Evolutionary conservation across 2,113 vertebrate species (phyloP).

Genomic region (Neogale vison): DNA sequence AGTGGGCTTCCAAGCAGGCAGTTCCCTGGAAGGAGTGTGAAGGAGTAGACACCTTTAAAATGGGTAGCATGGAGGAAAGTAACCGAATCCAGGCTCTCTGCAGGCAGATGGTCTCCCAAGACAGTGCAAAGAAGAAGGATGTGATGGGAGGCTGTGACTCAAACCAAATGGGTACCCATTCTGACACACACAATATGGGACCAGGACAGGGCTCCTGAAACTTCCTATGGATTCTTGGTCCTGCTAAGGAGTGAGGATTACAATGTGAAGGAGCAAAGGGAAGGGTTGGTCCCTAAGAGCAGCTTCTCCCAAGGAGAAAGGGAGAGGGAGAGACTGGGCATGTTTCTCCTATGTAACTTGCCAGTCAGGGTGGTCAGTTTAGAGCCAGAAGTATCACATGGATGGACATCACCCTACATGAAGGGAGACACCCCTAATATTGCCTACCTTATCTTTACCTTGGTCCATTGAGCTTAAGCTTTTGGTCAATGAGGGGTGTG

Average conservation of each 20-base stretch:
- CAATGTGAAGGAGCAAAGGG: not conserved
- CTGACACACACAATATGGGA: not conserved
- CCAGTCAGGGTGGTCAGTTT: not conserved
- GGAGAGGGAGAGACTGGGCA: too few species aligned
- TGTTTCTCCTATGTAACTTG: not conserved
- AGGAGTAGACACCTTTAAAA: not conserved
- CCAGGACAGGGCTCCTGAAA: not conserved
- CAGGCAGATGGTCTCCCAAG: not conserved
- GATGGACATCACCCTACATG: not conserved
- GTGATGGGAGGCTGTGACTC: not conserved
- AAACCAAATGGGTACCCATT: too few species aligned
- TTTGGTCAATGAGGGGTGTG: not conserved
- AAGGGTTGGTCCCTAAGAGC: not conserved
- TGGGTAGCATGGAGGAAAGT: not conserved
- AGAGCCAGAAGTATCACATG: not conserved
- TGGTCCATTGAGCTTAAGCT: not conserved
- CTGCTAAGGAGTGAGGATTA: not conserved
- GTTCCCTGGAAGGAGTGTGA: not conserved
- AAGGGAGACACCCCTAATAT: not conserved
- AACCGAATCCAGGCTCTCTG: too few species aligned
- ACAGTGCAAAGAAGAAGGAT: not conserved
- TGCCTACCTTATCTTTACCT: not conserved
- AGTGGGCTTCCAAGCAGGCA: not conserved
- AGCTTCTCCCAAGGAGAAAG: not conserved
- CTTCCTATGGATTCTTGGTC: not conserved